Conservation (phyloP, 2,888 invertebrate genomes). For the Phrixothrix hirtus region DNA sequence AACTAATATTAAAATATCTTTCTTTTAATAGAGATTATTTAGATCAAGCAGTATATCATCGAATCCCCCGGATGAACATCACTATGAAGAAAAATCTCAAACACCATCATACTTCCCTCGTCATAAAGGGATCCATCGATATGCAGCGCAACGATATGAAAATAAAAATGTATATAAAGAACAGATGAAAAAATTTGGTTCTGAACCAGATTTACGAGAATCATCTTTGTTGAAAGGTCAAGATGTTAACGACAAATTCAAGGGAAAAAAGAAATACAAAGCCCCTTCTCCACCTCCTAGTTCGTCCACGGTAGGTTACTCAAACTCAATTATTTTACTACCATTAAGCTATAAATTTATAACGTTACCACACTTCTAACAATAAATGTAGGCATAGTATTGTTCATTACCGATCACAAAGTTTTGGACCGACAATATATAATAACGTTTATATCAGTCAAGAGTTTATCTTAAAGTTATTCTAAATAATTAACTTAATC, state of each 20-base stretch:
- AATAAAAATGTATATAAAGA: conserved; percentile 36
- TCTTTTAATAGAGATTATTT: conserved; percentile 28
- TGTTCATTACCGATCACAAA: too few species aligned
- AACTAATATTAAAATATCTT: not conserved
- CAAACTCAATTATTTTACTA: conserved; percentile 1
- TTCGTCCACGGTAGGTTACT: conserved; percentile 41
- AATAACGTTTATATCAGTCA: too few species aligned
- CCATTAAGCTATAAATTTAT: too few species aligned
- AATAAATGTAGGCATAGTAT: too few species aligned
- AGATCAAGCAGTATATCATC: conserved; percentile 34
- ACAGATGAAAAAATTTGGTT: conserved; percentile 67
- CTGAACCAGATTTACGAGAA: conserved; percentile 70
- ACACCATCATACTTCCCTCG: conserved; percentile 19
- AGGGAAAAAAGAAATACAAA: conserved; percentile 74
- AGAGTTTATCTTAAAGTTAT: too few species aligned
- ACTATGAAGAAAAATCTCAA: conserved; percentile 13
- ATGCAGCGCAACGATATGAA: conserved; percentile 27
- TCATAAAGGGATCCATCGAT: conserved; percentile 17
- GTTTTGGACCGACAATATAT: too few species aligned
- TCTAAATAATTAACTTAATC: too few species aligned
- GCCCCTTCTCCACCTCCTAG: conserved; percentile 70
- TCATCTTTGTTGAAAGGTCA: conserved; percentile 12
- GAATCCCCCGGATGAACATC: conserved; percentile 28
- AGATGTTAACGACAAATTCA: conserved; percentile 57
- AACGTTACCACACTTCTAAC: too few species aligned